These are phyloP conservation scores for Pheosia tremula DNA, from an alignment of 2,888 invertebrate species.

Conservation along the genomic window DNA sequence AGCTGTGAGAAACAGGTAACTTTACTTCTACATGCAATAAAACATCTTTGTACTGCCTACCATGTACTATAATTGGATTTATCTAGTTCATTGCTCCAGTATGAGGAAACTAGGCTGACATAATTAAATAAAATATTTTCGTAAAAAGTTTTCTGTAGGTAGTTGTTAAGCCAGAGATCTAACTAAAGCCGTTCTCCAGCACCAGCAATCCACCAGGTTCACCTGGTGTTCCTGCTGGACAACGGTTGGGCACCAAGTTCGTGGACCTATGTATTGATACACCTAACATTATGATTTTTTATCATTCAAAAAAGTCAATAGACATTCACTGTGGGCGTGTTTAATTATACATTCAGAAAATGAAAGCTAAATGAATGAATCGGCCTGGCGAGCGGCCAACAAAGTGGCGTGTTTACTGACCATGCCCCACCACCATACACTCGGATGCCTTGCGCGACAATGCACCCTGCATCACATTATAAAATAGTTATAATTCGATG, in stretches of 20 bases:
- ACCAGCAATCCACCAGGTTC: too few relatives aligned
- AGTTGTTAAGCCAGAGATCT: too few relatives aligned
- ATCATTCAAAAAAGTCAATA: too few relatives aligned
- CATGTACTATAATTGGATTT: slow-evolving; percentile 25
- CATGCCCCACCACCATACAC: slow-evolving; percentile 40
- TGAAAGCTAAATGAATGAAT: slow-evolving; percentile 63
- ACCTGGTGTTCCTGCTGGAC: too few relatives aligned
- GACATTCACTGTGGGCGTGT: slow-evolving; percentile 2
- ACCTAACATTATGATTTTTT: too few relatives aligned
- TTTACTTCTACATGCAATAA: too few relatives aligned
- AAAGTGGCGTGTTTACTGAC: slow-evolving; percentile 71
- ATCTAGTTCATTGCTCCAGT: slow-evolving; percentile 42
- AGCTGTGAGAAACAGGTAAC: too few relatives aligned
- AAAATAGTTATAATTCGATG: too few relatives aligned
- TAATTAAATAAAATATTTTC: not conserved
- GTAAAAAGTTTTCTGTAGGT: too few relatives aligned
- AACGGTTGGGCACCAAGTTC: too few relatives aligned
- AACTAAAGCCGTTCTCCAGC: too few relatives aligned
- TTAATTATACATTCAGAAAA: slow-evolving; percentile 26
- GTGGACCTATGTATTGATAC: too few relatives aligned
- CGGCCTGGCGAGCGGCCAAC: slow-evolving; percentile 65
- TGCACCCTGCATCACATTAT: slow-evolving; percentile 10
- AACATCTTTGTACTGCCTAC: not conserved
- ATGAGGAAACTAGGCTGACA: slow-evolving; percentile 17
- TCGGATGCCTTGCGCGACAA: slow-evolving; percentile 15